Base-by-base conservation (phyloP, 2,113 vertebrate genomes). In the Astur gentilis region DNA sequence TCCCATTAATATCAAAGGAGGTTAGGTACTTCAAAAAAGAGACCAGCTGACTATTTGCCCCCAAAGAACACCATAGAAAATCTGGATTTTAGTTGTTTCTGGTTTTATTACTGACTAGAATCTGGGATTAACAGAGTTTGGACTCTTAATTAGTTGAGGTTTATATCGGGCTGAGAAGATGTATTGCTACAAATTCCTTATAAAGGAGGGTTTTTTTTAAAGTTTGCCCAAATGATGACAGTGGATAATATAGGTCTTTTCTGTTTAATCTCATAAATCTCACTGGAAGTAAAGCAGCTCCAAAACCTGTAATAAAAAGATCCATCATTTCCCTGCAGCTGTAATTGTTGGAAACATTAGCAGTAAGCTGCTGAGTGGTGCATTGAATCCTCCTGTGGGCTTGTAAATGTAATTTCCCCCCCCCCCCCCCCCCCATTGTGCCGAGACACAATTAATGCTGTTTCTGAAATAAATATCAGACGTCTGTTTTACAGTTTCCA, bases 271-370 rank as follows among this genome's bases (percentile, higher is more conserved):
- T 95, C 83, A 93, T 92, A 96, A 91, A 93, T 95, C 92, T 97
- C 80, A 27, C 65, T 96, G 83, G 69, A 95, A 95, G 77, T 87
- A 91, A 95, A 97, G 15, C 89, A 92, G 92, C 89, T 93, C 96
- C 94, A 95, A 88, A 96, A 95, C 86, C 86, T 94, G 90, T 95
- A 95, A 95, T 96, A 89, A 95, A 93, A 97, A 95, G 86, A 94
- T 95, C 94, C 80, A 87, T 95, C 92, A 92, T 95, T 95, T 97
- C 89, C 89, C 93, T 91, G 89, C 93, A 95, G 78, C 83, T 89
- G 45, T 97, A 96, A 95, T 91, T 97, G 95, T 82, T 95, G 83
- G 77, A 89, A 95, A 55, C 3, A 13, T 82, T 92, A 45, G 83
- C 77, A 95, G 80, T 75, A 84, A 87, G 83, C 80, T 93, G 92